Percentiles rank a stretch among this genome's conserved stretches.
phyloP scores from a whole-genome alignment of 2,797 vertebrate species.

The Lagorchestes hirsutus region DNA sequence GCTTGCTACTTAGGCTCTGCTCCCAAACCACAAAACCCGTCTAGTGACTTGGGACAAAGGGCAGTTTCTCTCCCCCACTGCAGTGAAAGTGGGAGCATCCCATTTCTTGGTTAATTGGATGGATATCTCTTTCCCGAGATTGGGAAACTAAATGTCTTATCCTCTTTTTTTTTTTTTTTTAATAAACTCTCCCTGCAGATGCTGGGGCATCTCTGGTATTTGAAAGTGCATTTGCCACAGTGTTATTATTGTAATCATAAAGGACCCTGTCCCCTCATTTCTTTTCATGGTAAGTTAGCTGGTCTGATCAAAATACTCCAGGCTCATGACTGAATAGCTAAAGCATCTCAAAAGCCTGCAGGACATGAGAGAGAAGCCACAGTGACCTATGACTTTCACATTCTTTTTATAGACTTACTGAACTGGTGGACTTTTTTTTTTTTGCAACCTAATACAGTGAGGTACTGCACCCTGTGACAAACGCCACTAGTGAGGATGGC shows the following conservation, averaged over 20 bases:
- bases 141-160: slow-evolving; percentile 5
- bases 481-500: slow-evolving; percentile 57
- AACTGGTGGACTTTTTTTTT: slow-evolving; percentile 46
- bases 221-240: slow-evolving; percentile 57
- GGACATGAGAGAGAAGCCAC: slow-evolving; percentile 73
- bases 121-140: slow-evolving; percentile 19
- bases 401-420: slow-evolving; percentile 73
- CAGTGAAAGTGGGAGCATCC: not conserved
- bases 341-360: slow-evolving; percentile 77
- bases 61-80: not conserved
- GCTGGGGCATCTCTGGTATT: slow-evolving; percentile 41
- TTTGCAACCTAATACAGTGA: slow-evolving; percentile 49
- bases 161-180: not conserved
- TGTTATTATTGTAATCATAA: slow-evolving; percentile 63
- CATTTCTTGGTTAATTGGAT: slow-evolving; percentile 5
- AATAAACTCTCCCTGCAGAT: slow-evolving; percentile 7
- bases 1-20: not conserved
- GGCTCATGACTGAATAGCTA: slow-evolving; percentile 75
- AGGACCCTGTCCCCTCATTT: slow-evolving; percentile 73
- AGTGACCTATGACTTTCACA: slow-evolving; percentile 2
- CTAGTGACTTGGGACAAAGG: not conserved
- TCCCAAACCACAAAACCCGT: slow-evolving; percentile 10
- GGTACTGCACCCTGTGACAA: slow-evolving; percentile 46
- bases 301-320: slow-evolving; percentile 76
- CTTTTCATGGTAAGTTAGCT: slow-evolving; percentile 74